Percentiles rank a stretch among this genome's conserved stretches.
These are phyloP conservation scores for Sipha maydis DNA, from an alignment of 2,888 invertebrate species.

Conservation along the genomic window DNA sequence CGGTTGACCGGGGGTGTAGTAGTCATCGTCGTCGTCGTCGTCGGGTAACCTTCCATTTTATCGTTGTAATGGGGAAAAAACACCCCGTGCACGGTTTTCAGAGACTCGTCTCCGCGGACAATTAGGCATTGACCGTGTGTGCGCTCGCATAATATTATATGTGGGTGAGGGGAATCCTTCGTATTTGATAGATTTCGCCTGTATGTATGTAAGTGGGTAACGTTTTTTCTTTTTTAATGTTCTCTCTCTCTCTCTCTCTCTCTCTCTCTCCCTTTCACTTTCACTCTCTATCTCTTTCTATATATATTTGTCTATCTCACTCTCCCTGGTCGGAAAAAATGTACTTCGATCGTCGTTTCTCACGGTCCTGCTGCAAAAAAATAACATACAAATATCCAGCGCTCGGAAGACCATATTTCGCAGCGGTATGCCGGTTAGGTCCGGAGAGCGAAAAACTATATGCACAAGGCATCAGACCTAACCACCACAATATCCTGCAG, in stretches of 20 bases:
- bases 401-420: not conserved
- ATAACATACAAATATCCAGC: not conserved
- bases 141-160: constrained; percentile 7
- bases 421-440: not conserved
- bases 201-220: not conserved
- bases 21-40: not conserved
- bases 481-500: not conserved
- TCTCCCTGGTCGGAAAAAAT: not conserved
- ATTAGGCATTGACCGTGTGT: constrained; percentile 18
- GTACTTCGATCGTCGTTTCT: constrained; percentile 29
- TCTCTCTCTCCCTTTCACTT: not conserved
- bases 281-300: not conserved
- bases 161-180: constrained; percentile 24
- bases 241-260: not conserved
- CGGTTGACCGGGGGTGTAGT: constrained; percentile 13
- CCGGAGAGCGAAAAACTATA: not conserved
- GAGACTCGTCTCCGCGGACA: not conserved
- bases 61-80: not conserved
- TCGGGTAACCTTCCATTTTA: not conserved
- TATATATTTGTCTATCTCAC: not conserved
- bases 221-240: not conserved
- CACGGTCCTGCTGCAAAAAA: constrained; percentile 31
- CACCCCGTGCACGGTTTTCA: not conserved
- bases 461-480: not conserved
- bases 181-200: constrained; percentile 7